Evolutionary conservation across 2,113 vertebrate genomes (phyloP).

Genomic region (Coturnix japonica): DNA sequence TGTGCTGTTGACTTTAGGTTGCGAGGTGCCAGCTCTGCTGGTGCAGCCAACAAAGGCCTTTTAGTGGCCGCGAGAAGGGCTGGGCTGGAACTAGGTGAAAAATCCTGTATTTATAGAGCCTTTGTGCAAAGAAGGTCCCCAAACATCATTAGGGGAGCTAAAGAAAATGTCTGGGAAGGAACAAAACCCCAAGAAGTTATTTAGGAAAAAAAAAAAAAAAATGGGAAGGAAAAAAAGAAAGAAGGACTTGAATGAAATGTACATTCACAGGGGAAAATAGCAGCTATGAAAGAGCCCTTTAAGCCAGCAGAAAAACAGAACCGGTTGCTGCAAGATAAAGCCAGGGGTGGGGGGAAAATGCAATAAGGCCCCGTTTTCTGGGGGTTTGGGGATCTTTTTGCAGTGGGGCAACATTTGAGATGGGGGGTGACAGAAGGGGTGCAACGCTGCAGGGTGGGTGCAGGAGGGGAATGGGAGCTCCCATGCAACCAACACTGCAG

Average conservation of each 20-base stretch:
- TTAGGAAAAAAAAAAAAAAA: not conserved
- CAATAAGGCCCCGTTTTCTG: not conserved
- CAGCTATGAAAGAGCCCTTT: constrained; percentile 55
- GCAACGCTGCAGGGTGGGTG: not conserved
- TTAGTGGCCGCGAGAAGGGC: not conserved
- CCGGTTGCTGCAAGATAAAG: constrained; percentile 46
- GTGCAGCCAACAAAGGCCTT: constrained; percentile 29
- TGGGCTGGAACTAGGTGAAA: not conserved
- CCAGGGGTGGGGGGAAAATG: constrained; percentile 27
- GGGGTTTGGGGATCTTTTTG: too few relatives aligned
- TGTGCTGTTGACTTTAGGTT: constrained; percentile 2
- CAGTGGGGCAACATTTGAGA: not conserved
- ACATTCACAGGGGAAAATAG: constrained; percentile 50
- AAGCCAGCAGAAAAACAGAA: constrained; percentile 15
- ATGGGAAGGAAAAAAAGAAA: not conserved
- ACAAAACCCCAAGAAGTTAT: constrained; percentile 44
- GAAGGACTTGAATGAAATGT: not conserved
- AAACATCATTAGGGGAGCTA: not conserved
- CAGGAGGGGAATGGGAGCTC: not conserved
- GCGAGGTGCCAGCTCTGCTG: not conserved
- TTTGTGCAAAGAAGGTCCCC: not conserved
- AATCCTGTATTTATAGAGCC: constrained; percentile 2
- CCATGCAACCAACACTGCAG: not conserved
- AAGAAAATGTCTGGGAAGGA: not conserved
- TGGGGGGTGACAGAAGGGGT: not conserved